A percentile compares a stretch with the other conserved stretches of the same genome.
phyloP scores from a whole-genome alignment of 2,888 invertebrate genomes.

The Leptinotarsa haldemani region DNA sequence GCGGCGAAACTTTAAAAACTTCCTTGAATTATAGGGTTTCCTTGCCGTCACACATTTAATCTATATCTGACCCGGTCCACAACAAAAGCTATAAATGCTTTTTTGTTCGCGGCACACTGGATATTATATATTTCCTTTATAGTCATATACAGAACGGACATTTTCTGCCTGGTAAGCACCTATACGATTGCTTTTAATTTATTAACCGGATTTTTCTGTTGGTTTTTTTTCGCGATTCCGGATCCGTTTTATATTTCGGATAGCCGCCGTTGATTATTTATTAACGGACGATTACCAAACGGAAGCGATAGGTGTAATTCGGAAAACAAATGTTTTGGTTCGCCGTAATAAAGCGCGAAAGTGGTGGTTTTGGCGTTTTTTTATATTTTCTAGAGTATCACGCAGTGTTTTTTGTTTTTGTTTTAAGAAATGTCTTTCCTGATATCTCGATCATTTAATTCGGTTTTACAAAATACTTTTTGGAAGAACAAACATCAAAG shows the following conservation, averaged over 20 bases:
- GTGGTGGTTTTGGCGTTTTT: background rate
- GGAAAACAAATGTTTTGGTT: slow-evolving; percentile 6
- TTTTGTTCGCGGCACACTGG: slow-evolving; percentile 26
- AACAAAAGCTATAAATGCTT: slow-evolving; percentile 34
- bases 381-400: background rate
- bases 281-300: slow-evolving; percentile 17
- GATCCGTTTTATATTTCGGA: background rate
- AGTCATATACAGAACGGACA: slow-evolving; percentile 7
- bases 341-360: background rate
- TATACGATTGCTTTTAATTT: slow-evolving; percentile 18
- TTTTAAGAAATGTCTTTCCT: too few relatives aligned
- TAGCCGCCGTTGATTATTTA: slow-evolving; percentile 16
- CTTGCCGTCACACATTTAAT: slow-evolving; percentile 27
- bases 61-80: slow-evolving; percentile 31
- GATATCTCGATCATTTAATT: too few relatives aligned
- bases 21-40: slow-evolving; percentile 28
- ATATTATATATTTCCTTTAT: slow-evolving; percentile 32
- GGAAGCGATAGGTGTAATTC: slow-evolving; percentile 18
- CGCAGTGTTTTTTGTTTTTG: background rate
- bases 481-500: too few relatives aligned
- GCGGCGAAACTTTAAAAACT: slow-evolving; percentile 22
- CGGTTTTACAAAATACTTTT: too few relatives aligned
- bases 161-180: slow-evolving; percentile 7
- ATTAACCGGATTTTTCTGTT: slow-evolving; percentile 20
- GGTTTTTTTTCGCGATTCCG: background rate